Evolutionary conservation across 2,113 vertebrate genomes (phyloP).

Genomic region (Emberiza fucata): DNA sequence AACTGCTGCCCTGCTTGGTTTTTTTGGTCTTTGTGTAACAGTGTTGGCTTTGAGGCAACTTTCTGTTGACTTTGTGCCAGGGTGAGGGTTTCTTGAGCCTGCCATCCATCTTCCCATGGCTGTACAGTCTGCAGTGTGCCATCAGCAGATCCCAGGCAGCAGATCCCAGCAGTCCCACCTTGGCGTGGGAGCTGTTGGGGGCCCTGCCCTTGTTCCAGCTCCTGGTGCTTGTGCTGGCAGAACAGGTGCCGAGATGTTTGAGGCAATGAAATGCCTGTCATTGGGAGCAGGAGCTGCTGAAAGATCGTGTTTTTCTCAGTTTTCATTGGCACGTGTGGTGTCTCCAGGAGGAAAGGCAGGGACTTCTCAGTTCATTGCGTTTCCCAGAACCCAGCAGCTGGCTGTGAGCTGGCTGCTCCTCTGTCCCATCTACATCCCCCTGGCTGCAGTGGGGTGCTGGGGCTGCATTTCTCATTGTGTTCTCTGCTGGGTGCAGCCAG

Average conservation of each 20-base stretch:
- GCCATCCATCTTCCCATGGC: background rate
- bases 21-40: background rate
- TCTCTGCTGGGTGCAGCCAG: background rate
- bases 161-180: rapidly evolving
- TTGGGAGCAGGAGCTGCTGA: background rate
- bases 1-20: background rate
- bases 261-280: background rate
- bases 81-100: background rate
- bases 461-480: background rate
- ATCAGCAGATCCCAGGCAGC: background rate
- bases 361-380: background rate
- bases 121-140: background rate
- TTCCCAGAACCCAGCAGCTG: background rate
- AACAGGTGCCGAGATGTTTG: background rate
- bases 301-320: background rate
- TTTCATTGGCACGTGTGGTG: background rate
- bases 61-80: background rate
- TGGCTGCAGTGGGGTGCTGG: rapidly evolving
- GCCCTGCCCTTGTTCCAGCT: background rate
- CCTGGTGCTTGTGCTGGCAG: background rate
- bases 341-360: background rate
- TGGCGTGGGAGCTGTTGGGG: rapidly evolving
- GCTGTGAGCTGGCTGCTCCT: background rate
- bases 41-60: background rate
- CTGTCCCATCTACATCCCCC: background rate